These are phyloP conservation scores for Beris chalybata DNA, from an alignment of 2,888 invertebrate genomes.

Conservation along the genomic window DNA sequence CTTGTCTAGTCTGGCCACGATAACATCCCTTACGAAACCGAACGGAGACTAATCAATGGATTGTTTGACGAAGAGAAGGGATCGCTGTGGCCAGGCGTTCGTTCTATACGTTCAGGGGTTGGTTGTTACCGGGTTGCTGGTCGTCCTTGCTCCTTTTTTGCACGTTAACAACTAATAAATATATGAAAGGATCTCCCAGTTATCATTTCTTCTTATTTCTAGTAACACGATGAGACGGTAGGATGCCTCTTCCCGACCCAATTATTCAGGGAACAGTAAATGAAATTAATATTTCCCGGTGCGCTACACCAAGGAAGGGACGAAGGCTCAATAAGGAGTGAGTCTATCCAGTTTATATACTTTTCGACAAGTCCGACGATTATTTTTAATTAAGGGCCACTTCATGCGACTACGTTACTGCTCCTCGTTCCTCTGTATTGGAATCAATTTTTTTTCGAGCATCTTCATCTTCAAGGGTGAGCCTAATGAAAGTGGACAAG, in stretches of 20 bases:
- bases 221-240: background rate
- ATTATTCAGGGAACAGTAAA: slow-evolving; percentile 34
- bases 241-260: slow-evolving; percentile 28
- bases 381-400: slow-evolving; percentile 39
- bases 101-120: slow-evolving; percentile 12
- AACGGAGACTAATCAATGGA: slow-evolving; percentile 33
- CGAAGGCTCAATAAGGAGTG: background rate
- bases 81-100: slow-evolving; percentile 16
- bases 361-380: slow-evolving; percentile 33
- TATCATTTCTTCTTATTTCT: slow-evolving; percentile 22
- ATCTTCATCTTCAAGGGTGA: too few species aligned
- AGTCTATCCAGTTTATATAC: background rate
- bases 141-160: slow-evolving; percentile 4
- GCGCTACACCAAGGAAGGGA: slow-evolving; percentile 6
- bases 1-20: too few species aligned
- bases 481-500: background rate
- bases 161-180: slow-evolving; percentile 35
- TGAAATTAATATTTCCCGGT: slow-evolving; percentile 36
- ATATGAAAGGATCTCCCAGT: slow-evolving; percentile 29
- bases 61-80: slow-evolving; percentile 14
- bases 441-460: slow-evolving; percentile 32
- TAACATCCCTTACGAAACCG: slow-evolving; percentile 23
- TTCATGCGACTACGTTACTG: slow-evolving; percentile 37
- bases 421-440: slow-evolving; percentile 34
- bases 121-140: background rate